Evolutionary conservation across 2,888 invertebrate species (phyloP).

Genomic region (Oithona nana): DNA sequence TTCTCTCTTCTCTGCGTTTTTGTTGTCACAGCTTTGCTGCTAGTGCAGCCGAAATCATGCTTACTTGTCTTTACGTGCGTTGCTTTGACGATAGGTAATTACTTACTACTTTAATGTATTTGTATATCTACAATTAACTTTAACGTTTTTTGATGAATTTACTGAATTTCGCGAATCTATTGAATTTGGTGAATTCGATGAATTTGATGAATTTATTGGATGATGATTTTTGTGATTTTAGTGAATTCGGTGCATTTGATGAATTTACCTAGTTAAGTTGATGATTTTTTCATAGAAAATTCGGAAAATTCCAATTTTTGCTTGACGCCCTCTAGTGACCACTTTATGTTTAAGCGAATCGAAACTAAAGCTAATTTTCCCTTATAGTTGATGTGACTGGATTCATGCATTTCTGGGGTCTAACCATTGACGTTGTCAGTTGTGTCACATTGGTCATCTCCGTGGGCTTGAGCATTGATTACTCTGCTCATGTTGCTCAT

Average conservation of each 20-base stretch:
- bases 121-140: too few species aligned
- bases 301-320: too few species aligned
- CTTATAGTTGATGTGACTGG: constrained; percentile 36
- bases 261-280: too few species aligned
- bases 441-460: constrained; percentile 32
- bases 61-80: constrained; percentile 45
- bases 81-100: constrained; percentile 42
- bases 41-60: constrained; percentile 54
- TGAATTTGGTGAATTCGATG: too few species aligned
- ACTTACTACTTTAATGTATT: too few species aligned
- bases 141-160: too few species aligned
- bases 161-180: too few species aligned
- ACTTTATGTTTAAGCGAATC: neutral
- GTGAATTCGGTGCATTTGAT: too few species aligned
- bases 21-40: constrained; percentile 51
- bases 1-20: constrained; percentile 57
- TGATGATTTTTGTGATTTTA: too few species aligned
- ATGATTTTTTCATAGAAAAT: too few species aligned
- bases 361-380: neutral
- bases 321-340: too few species aligned
- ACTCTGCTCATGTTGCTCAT: constrained; percentile 34
- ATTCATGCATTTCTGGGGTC: constrained; percentile 53
- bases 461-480: constrained; percentile 34
- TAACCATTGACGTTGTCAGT: constrained; percentile 34
- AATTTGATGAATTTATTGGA: too few species aligned